Conservation (phyloP, 2,797 vertebrate species). For the Columba guinea region DNA sequence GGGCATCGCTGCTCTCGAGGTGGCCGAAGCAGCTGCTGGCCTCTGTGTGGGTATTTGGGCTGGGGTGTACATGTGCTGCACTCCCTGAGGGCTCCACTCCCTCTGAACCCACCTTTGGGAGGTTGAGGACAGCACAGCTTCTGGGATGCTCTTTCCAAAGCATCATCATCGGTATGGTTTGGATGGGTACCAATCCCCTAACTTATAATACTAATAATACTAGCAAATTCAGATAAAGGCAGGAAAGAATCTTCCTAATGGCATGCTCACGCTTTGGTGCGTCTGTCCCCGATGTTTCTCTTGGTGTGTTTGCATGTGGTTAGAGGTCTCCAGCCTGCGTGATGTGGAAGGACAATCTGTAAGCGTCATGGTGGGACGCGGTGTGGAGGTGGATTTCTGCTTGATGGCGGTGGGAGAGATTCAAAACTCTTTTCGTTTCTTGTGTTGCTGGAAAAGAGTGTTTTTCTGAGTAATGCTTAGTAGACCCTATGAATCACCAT, state of each 20-base stretch:
- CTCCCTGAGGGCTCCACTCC: background rate
- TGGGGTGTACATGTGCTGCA: rapidly evolving
- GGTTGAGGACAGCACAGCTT: rapidly evolving
- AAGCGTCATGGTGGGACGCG: background rate
- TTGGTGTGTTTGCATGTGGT: rapidly evolving
- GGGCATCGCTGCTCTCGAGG: background rate
- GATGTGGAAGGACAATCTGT: background rate
- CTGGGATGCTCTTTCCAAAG: background rate
- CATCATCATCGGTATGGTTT: rapidly evolving
- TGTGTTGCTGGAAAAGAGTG: slow-evolving; percentile 5
- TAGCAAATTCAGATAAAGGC: background rate
- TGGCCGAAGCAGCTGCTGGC: background rate
- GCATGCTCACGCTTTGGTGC: rapidly evolving
- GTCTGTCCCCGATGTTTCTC: background rate
- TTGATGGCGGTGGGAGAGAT: background rate
- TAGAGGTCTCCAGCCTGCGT: background rate
- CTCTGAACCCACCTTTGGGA: rapidly evolving
- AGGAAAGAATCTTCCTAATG: background rate
- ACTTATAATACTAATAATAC: rapidly evolving
- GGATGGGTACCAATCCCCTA: background rate
- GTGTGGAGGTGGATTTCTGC: slow-evolving; percentile 1
- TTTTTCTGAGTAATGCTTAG: slow-evolving; percentile 59
- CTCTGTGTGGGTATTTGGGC: background rate
- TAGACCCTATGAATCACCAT: slow-evolving; percentile 49
- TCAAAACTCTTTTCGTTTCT: slow-evolving; percentile 37